phyloP scores from a whole-genome alignment of 2,113 vertebrate genomes.

The Macquaria australasica region DNA sequence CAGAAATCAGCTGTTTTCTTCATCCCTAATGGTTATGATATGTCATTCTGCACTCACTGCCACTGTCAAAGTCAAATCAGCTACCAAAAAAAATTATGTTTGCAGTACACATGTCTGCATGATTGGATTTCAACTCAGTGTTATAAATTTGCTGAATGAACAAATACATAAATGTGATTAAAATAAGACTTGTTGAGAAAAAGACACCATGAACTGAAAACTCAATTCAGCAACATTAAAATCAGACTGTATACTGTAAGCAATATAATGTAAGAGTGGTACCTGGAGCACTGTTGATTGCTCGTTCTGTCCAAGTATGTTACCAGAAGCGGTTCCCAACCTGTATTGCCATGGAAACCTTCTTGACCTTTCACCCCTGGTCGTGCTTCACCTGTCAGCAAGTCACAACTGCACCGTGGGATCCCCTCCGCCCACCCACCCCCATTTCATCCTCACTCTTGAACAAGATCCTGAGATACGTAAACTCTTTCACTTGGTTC shows the following conservation, averaged over 20 bases:
- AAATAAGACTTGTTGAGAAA: not conserved
- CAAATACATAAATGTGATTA: not conserved
- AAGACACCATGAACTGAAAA: not conserved
- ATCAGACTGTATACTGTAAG: too few relatives aligned
- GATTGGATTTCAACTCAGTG: too few relatives aligned
- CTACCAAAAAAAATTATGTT: not conserved
- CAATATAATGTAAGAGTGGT: not conserved
- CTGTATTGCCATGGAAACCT: conserved; percentile 51
- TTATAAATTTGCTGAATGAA: not conserved
- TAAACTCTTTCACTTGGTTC: conserved; percentile 19
- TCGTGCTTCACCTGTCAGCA: conserved; percentile 76
- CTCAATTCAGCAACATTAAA: not conserved
- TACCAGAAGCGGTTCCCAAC: conserved; percentile 37
- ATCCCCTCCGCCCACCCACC: conserved; percentile 17
- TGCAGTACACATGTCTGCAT: not conserved
- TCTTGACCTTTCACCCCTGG: conserved; percentile 55
- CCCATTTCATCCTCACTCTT: conserved; percentile 25
- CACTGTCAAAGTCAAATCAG: not conserved
- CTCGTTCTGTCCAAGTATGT: not conserved
- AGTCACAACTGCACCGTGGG: conserved; percentile 65
- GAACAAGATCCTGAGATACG: conserved; percentile 4
- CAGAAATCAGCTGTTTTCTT: not conserved
- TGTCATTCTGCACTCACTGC: not conserved
- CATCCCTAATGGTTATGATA: not conserved
- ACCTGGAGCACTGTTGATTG: not conserved